Conservation (phyloP, 2,888 invertebrate genomes). For the Pheosia tremula region DNA sequence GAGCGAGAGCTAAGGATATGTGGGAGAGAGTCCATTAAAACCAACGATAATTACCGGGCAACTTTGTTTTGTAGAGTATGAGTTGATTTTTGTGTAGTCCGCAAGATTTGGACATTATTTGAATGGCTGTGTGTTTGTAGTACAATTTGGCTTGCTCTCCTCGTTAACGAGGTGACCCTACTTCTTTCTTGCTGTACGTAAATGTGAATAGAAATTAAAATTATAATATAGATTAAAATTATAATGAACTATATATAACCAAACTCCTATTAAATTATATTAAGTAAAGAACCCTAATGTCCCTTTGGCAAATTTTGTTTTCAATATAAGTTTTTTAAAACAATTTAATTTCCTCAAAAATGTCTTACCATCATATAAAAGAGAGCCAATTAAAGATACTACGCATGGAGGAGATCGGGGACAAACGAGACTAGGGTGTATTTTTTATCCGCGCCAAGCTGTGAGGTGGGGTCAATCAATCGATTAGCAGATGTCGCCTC, state of each 20-base stretch:
- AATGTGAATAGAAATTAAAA: too few relatives aligned
- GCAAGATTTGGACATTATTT: too few relatives aligned
- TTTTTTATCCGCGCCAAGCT: conserved; percentile 65
- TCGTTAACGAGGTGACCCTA: too few relatives aligned
- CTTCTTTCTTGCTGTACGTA: too few relatives aligned
- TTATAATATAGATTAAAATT: too few relatives aligned
- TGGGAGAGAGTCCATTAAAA: conserved; percentile 53
- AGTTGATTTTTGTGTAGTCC: too few relatives aligned
- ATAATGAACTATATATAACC: too few relatives aligned
- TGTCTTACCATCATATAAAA: conserved; percentile 27
- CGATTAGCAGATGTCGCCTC: conserved; percentile 82
- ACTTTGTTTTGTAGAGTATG: conserved; percentile 32
- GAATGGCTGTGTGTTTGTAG: too few relatives aligned
- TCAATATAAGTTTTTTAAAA: background rate
- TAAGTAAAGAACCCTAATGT: too few relatives aligned
- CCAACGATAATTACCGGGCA: conserved; percentile 57
- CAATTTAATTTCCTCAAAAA: conserved; percentile 1
- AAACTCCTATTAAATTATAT: too few relatives aligned
- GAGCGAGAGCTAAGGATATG: conserved; percentile 41
- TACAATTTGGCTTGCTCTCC: too few relatives aligned
- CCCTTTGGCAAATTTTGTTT: too few relatives aligned
- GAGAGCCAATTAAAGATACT: conserved; percentile 53
- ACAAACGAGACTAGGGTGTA: conserved; percentile 56
- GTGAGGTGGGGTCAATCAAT: conserved; percentile 79
- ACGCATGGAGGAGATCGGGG: conserved; percentile 50